Evolutionary conservation across 2,888 invertebrate genomes (phyloP), one percentile per base, ranked within the genome.

Genomic region (Linnaemya vulpina): DNA sequence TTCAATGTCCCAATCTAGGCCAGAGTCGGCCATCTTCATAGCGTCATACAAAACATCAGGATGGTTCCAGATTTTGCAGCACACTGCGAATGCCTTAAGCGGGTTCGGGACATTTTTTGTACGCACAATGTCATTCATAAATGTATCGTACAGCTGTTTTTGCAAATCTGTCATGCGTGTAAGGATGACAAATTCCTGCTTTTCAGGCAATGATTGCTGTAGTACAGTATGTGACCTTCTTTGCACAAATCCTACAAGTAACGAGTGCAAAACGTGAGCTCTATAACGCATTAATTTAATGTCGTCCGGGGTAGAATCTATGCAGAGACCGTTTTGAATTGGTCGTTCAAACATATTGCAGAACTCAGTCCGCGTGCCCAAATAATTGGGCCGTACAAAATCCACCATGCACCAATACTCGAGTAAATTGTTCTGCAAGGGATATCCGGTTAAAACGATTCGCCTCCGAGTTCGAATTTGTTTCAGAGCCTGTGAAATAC

Each of bases 381-480:
- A 94, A 92, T 98, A 99, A 93, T 98, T 98, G 0, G 99, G 99
- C 25, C 99, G 89, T 0, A 99, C 99, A 93, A 99, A 99, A 91
- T 99, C 99, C 0, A 99, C 98, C 99, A 99, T 99, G 91, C 99
- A 99, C 98, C 98, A 98, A 92, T 98, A 98, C 91, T 98, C 98
- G 77, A 98, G 93, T 20, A 99, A 93, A 92, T 99, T 99, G 92
- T 99, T 99, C 93, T 99, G 99, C 13, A 99, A 93, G 0, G 99
- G 99, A 93, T 99, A 99, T 3, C 99, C 99, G 3, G 99, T 99
- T 38, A 99, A 93, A 0, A 99, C 99, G 17, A 99, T 96, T 86
- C 99, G 94, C 17, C 99, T 95, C 90, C 98, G 97, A 0, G 99
- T 99, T 88, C 96, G 94, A 93, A 99, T 98, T 90, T 97, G 97